Evolutionary conservation across 2,888 invertebrate species (phyloP).

Genomic region (Acanthoscelides obtectus): DNA sequence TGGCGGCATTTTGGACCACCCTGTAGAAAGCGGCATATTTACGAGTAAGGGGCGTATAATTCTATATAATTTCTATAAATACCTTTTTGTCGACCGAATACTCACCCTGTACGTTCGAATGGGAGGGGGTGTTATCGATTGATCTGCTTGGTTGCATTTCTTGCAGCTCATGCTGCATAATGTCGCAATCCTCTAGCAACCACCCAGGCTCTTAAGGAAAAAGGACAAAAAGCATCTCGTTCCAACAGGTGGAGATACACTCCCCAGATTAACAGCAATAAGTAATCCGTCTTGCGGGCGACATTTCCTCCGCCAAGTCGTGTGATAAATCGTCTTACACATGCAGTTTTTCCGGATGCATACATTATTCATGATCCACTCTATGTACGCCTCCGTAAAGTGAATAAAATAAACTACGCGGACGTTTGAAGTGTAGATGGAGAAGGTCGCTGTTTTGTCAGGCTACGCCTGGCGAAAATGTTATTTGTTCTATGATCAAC

Average conservation of each 20-base stretch:
- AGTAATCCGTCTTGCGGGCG: not conserved
- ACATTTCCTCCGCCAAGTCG: not conserved
- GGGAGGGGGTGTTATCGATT: no score
- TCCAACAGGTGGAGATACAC: not conserved
- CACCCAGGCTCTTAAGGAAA: not conserved
- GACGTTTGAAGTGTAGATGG: not conserved
- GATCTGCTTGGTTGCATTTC: no score
- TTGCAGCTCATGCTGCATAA: not conserved
- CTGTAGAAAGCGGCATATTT: no score
- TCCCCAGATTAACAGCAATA: not conserved
- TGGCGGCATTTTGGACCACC: no score
- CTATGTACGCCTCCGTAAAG: not conserved
- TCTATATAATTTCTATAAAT: no score
- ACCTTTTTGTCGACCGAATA: no score
- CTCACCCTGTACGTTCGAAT: no score
- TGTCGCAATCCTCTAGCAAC: not conserved
- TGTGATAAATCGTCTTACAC: not conserved
- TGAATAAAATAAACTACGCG: not conserved
- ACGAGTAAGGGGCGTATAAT: no score
- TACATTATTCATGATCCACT: not conserved
- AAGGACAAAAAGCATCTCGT: not conserved
- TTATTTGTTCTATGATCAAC: no score
- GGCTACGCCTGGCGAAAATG: no score
- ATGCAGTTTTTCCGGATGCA: not conserved
- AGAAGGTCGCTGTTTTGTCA: no score